Conservation (phyloP, 2,888 invertebrate species). For the Trimorus sp. region DNA sequence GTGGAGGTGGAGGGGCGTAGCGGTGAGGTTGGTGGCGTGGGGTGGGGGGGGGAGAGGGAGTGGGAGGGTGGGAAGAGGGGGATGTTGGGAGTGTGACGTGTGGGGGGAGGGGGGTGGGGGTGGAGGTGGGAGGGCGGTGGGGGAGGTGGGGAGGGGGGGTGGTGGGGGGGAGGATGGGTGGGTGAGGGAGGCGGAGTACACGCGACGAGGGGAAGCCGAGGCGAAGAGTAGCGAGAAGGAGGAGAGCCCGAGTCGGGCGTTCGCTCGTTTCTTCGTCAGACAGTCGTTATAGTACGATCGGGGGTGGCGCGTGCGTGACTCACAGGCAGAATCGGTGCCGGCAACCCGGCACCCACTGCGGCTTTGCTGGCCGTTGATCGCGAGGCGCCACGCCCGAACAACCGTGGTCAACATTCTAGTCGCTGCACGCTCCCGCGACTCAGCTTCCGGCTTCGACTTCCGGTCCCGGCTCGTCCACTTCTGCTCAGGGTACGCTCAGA, state of each 20-base stretch:
- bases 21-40: no score
- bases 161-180: background rate
- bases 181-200: slow-evolving; percentile 23
- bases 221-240: slow-evolving; percentile 33
- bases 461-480: slow-evolving; percentile 47
- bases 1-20: no score
- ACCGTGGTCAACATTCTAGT: slow-evolving; percentile 65
- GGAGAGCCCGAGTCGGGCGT: slow-evolving; percentile 41
- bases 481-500: slow-evolving; percentile 30
- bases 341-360: slow-evolving; percentile 70
- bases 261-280: slow-evolving; percentile 54
- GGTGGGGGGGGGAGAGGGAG: no score
- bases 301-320: slow-evolving; percentile 76
- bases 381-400: slow-evolving; percentile 81
- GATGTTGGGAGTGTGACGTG: no score
- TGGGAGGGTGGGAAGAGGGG: no score
- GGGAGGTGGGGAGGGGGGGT: slow-evolving; percentile 32
- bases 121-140: no score
- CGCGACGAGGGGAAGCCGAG: slow-evolving; percentile 32
- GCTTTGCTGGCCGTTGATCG: slow-evolving; percentile 79
- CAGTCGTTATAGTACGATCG: slow-evolving; percentile 65
- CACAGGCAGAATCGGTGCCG: slow-evolving; percentile 76
- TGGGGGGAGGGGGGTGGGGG: no score
- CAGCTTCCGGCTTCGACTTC: slow-evolving; percentile 47
- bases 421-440: slow-evolving; percentile 40